Conservation (phyloP, 2,888 invertebrate species). For the Tethea ocularis region DNA sequence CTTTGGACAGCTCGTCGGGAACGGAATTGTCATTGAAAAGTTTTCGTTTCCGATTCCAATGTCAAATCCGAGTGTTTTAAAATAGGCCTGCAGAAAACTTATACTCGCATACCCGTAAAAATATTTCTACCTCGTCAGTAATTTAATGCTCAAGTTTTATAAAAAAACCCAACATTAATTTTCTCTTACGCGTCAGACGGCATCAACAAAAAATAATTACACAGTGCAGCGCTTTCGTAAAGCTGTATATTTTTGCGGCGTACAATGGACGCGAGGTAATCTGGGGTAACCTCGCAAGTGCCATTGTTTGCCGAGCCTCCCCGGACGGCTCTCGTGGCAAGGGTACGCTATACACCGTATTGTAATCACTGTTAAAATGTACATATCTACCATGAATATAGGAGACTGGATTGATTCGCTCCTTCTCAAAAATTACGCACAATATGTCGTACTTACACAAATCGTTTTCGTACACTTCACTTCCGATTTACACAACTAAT, state of each 20-base stretch:
- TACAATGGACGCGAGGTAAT: slow-evolving; percentile 24
- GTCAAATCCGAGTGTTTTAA: too few relatives aligned
- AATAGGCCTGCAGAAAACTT: too few relatives aligned
- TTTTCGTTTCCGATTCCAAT: too few relatives aligned
- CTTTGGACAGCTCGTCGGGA: too few relatives aligned
- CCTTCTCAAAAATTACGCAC: too few relatives aligned
- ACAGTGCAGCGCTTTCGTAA: slow-evolving; percentile 7
- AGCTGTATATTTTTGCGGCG: slow-evolving; percentile 18
- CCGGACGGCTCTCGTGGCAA: slow-evolving; percentile 2
- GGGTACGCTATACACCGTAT: not conserved
- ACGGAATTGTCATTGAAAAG: too few relatives aligned
- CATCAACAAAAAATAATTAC: slow-evolving; percentile 11
- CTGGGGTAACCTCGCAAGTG: slow-evolving; percentile 18
- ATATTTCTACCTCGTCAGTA: not conserved
- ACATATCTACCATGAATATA: too few relatives aligned
- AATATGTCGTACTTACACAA: too few relatives aligned
- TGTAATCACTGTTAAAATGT: not conserved
- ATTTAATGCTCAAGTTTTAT: not conserved
- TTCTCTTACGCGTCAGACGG: slow-evolving; percentile 4
- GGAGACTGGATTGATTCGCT: too few relatives aligned
- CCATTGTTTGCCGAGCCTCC: slow-evolving; percentile 25
- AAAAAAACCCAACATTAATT: not conserved
- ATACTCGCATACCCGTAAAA: not conserved
- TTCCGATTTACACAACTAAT: too few relatives aligned
- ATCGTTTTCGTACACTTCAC: too few relatives aligned